Evolutionary conservation across 2,113 vertebrate species (phyloP).

Genomic region (Sterna hirundo): DNA sequence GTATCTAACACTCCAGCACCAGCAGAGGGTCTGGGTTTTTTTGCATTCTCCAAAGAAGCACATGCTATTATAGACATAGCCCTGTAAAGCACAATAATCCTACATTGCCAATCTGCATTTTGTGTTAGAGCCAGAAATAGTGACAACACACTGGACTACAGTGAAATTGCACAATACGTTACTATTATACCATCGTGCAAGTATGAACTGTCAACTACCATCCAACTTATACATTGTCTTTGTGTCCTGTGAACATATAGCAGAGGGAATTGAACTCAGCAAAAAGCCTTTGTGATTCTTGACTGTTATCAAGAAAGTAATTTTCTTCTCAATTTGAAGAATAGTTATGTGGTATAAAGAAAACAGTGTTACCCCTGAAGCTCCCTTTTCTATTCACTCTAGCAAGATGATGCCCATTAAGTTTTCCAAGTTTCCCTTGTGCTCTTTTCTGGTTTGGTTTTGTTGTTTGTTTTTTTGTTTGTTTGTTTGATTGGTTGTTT

Average conservation of each 20-base stretch:
- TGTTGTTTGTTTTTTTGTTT: background rate
- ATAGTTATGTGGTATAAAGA: background rate
- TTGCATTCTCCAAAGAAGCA: background rate
- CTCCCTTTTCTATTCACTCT: background rate
- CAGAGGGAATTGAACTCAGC: background rate
- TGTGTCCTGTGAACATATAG: background rate
- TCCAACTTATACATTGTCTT: background rate
- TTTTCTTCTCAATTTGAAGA: background rate
- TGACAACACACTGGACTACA: background rate
- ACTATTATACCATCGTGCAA: background rate
- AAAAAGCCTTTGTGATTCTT: background rate
- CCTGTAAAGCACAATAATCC: background rate
- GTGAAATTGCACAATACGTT: background rate
- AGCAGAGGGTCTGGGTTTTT: background rate
- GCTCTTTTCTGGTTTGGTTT: background rate
- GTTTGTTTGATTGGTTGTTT: background rate
- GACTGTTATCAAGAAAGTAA: background rate
- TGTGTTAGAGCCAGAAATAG: background rate
- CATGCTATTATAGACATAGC: background rate
- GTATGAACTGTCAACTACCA: background rate
- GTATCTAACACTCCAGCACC: background rate
- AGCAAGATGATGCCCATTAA: background rate
- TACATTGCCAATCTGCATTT: background rate
- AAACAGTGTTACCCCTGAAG: background rate
- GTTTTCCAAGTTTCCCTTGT: background rate